phyloP scores from a whole-genome alignment of 2,888 invertebrate genomes.

The Neoaliturus tenellus region DNA sequence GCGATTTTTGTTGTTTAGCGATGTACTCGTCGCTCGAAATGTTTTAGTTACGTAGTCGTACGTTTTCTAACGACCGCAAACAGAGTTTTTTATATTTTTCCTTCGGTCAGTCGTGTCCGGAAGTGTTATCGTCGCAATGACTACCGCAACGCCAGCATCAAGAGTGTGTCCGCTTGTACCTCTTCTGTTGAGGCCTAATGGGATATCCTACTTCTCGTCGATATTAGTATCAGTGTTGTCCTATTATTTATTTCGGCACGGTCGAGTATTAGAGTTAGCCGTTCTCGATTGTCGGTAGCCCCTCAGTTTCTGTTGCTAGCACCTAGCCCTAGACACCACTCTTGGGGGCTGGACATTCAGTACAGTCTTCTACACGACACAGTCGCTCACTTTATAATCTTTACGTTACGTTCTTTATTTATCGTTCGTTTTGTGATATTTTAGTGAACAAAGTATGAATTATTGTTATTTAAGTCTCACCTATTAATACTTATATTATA shows the following conservation, averaged over 20 bases:
- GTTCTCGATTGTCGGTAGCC: slow-evolving; percentile 54
- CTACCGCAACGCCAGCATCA: slow-evolving; percentile 56
- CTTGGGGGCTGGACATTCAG: slow-evolving; percentile 58
- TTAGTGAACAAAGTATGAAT: slow-evolving; percentile 72
- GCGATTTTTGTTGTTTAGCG: slow-evolving; percentile 64
- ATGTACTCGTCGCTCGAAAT: slow-evolving; percentile 55
- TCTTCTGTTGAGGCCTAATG: slow-evolving; percentile 60
- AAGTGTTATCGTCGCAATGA: slow-evolving; percentile 51
- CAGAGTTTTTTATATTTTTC: slow-evolving; percentile 35
- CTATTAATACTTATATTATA: slow-evolving; percentile 71
- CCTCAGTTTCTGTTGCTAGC: slow-evolving; percentile 59
- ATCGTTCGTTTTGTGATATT: slow-evolving; percentile 76
- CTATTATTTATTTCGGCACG: slow-evolving; percentile 58
- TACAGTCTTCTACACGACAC: slow-evolving; percentile 58
- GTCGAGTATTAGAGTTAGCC: slow-evolving; percentile 55
- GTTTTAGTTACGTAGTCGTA: neutral
- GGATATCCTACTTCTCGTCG: slow-evolving; percentile 58
- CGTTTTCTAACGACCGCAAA: slow-evolving; percentile 21
- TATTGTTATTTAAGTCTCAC: slow-evolving; percentile 76
- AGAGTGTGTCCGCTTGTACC: slow-evolving; percentile 60
- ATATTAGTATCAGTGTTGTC: slow-evolving; percentile 59
- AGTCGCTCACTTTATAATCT: slow-evolving; percentile 58
- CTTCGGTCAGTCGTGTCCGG: slow-evolving; percentile 42
- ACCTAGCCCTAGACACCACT: slow-evolving; percentile 59
- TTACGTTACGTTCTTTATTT: slow-evolving; percentile 74